phyloP scores from a whole-genome alignment of 2,888 invertebrate species.

The Drosophila neoperkinsi region DNA sequence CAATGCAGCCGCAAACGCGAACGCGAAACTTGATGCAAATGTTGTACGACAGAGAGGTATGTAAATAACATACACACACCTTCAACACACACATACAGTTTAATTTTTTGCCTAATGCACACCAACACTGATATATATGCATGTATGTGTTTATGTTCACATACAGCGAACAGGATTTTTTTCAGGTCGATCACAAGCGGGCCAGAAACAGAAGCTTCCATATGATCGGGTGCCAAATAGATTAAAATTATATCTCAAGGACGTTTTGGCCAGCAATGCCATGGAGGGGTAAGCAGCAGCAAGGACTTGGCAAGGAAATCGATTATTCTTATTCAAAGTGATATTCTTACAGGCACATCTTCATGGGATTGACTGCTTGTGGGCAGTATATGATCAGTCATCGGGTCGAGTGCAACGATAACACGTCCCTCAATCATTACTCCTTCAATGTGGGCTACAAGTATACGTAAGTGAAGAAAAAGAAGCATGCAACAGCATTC shows the following conservation, averaged over 20 bases:
- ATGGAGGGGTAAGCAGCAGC: conserved; percentile 83
- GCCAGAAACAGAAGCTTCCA: conserved; percentile 85
- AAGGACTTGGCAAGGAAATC: neutral
- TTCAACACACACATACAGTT: neutral
- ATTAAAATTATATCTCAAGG: conserved; percentile 88
- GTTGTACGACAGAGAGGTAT: conserved; percentile 81
- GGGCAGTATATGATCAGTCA: conserved; percentile 97
- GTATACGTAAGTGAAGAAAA: conserved; percentile 87
- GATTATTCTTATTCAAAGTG: neutral
- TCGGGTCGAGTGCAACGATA: conserved; percentile 87
- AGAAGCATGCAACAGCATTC: neutral
- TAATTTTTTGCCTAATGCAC: neutral
- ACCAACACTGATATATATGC: conserved; percentile 59
- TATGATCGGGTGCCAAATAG: conserved; percentile 87
- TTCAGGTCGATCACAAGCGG: conserved; percentile 85
- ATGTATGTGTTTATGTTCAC: neutral
- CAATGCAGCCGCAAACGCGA: conserved; percentile 39
- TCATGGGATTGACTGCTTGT: conserved; percentile 97
- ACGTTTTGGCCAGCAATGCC: conserved; percentile 87
- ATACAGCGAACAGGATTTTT: conserved; percentile 86
- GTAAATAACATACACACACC: neutral
- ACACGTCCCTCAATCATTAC: conserved; percentile 86
- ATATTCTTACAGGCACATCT: conserved; percentile 90
- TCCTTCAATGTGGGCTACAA: conserved; percentile 87
- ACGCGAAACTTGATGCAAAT: conserved; percentile 77